Percentiles rank a stretch among this genome's conserved stretches.
These are phyloP conservation scores for Ceraclea dissimilis DNA, from an alignment of 2,888 invertebrate genomes.

Conservation along the genomic window DNA sequence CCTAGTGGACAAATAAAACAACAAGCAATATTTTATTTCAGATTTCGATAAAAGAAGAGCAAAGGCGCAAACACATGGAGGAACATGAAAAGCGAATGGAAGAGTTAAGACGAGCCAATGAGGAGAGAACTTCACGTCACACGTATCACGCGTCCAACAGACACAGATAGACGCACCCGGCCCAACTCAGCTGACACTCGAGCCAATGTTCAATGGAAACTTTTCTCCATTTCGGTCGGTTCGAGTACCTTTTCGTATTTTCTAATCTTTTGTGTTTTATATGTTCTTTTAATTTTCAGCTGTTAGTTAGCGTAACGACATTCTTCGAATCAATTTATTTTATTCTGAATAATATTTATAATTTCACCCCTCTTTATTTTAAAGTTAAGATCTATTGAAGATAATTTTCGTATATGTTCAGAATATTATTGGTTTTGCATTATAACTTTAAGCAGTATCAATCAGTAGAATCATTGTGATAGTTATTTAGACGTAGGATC, in stretches of 20 bases:
- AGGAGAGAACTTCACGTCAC: slow-evolving; percentile 15
- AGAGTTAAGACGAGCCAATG: slow-evolving; percentile 55
- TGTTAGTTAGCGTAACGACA: too few relatives aligned
- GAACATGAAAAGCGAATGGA: slow-evolving; percentile 75
- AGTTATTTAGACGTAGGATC: slow-evolving; percentile 1
- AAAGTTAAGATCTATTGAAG: too few relatives aligned
- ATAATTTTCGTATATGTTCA: too few relatives aligned
- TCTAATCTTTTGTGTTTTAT: neutral
- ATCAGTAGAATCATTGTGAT: too few relatives aligned
- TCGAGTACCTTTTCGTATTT: slow-evolving; percentile 18
- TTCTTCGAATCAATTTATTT: too few relatives aligned
- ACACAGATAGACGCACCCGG: slow-evolving; percentile 16
- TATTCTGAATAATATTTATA: too few relatives aligned
- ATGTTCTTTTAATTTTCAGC: too few relatives aligned
- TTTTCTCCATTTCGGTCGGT: slow-evolving; percentile 25
- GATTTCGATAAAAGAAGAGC: slow-evolving; percentile 86
- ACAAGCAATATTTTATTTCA: slow-evolving; percentile 32
- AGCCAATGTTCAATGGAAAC: neutral
- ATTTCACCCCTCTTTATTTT: too few relatives aligned
- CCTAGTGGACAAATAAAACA: too few relatives aligned
- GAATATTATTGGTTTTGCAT: too few relatives aligned
- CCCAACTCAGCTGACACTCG: slow-evolving; percentile 1
- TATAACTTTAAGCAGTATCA: too few relatives aligned
- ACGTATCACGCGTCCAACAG: slow-evolving; percentile 16
- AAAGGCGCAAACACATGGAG: slow-evolving; percentile 77